phyloP scores from a whole-genome alignment of 1,140 invertebrate genomes.

The Phocides pigmalion region DNA sequence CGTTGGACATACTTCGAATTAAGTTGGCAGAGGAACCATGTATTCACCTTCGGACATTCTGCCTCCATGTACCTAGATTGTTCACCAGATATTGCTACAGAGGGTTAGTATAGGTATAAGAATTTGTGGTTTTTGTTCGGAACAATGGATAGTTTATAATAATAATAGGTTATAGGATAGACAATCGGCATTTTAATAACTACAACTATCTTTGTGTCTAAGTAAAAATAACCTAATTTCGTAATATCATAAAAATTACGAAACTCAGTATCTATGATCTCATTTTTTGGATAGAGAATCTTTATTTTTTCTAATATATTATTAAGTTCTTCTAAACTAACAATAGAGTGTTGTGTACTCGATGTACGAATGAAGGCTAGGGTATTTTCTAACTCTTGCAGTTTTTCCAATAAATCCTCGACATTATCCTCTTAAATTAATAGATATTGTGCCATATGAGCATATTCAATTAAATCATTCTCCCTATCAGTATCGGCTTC shows the following conservation, averaged over 20 bases:
- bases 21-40: conserved; percentile 8
- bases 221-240: conserved; percentile 39
- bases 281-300: conserved; percentile 25
- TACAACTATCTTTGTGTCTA: conserved; percentile 28
- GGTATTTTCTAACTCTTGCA: conserved; percentile 37
- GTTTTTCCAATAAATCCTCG: conserved; percentile 32
- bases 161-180: conserved; percentile 16
- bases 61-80: conserved; percentile 14
- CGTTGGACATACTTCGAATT: background rate
- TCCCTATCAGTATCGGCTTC: conserved; percentile 14
- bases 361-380: conserved; percentile 40
- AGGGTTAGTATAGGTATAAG: conserved; percentile 9
- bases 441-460: conserved; percentile 37
- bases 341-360: conserved; percentile 23
- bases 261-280: conserved; percentile 32
- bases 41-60: conserved; percentile 18
- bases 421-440: conserved; percentile 41
- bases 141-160: conserved; percentile 33
- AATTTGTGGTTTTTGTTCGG: conserved; percentile 31
- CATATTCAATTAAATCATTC: conserved; percentile 36
- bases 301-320: conserved; percentile 20
- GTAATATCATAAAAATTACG: conserved; percentile 38
- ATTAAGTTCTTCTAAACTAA: background rate
- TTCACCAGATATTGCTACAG: conserved; percentile 11
- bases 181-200: conserved; percentile 32